Conservation (phyloP, 2,888 invertebrate species). For the Elysia crispata region DNA sequence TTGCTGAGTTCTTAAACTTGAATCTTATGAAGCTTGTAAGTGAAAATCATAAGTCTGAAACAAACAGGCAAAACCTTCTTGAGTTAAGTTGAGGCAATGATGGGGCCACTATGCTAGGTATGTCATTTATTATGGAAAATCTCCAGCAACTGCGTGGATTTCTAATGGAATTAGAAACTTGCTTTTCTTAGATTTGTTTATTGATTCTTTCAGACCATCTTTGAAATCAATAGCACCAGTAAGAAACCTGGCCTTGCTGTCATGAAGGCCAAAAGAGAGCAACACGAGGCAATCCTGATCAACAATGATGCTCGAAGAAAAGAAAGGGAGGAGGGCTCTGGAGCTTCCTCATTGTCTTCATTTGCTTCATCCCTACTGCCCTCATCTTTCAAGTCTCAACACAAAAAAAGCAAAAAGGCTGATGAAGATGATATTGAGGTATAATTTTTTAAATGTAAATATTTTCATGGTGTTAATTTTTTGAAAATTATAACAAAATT, state of each 20-base stretch:
- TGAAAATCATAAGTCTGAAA: no score
- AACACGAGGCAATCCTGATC: constrained; percentile 80
- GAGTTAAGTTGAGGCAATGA: no score
- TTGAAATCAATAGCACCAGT: constrained; percentile 91
- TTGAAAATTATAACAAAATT: neutral
- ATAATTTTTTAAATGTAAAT: neutral
- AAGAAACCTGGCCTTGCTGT: constrained; percentile 86
- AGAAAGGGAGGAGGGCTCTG: constrained; percentile 31
- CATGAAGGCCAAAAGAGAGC: constrained; percentile 91
- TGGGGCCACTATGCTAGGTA: no score
- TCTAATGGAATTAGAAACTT: neutral
- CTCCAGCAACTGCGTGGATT: no score
- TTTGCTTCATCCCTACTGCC: constrained; percentile 1
- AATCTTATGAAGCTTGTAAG: no score
- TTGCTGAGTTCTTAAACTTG: no score
- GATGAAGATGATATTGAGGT: constrained; percentile 43
- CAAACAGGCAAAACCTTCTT: no score
- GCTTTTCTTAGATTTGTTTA: neutral
- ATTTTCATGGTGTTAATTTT: neutral
- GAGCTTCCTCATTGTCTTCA: constrained; percentile 52
- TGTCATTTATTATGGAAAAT: no score
- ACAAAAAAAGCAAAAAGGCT: neutral
- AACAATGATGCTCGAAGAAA: constrained; percentile 38
- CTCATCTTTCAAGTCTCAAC: neutral
- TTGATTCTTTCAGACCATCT: constrained; percentile 85